Percentiles rank a stretch among this genome's conserved stretches.
phyloP scores from a whole-genome alignment of 2,113 vertebrate genomes.

The Vanacampus margaritifer region DNA sequence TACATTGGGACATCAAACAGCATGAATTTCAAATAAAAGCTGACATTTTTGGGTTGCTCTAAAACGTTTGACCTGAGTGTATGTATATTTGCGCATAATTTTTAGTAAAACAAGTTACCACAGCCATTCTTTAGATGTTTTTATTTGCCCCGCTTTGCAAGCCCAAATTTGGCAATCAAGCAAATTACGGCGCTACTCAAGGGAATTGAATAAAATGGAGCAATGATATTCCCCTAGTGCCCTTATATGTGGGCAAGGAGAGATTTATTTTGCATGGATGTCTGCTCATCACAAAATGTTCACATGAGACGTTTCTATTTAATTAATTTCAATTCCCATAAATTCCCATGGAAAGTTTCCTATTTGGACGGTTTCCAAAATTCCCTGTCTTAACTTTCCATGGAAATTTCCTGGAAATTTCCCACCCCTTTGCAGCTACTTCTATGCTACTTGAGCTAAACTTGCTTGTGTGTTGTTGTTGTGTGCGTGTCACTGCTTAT shows the following conservation, averaged over 20 bases:
- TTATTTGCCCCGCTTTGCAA: not conserved
- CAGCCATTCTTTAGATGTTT: not conserved
- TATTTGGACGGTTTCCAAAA: not conserved
- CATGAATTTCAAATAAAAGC: no score
- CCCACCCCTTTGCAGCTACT: not conserved
- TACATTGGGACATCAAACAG: no score
- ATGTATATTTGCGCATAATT: no score
- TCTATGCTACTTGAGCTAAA: constrained; percentile 5
- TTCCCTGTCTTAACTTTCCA: not conserved
- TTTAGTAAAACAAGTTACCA: not conserved
- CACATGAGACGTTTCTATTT: not conserved
- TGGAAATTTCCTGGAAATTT: not conserved
- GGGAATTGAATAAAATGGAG: not conserved
- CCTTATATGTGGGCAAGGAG: not conserved
- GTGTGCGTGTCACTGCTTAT: constrained; percentile 15
- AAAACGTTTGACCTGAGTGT: no score
- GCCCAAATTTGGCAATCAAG: no score
- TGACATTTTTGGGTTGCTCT: no score
- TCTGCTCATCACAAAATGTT: not conserved
- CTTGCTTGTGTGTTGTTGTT: constrained; percentile 17
- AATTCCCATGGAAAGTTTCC: not conserved
- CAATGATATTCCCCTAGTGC: not conserved
- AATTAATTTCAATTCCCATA: no score
- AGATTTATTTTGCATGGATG: not conserved
- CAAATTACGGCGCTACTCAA: not conserved